Evolutionary conservation across 2,888 invertebrate species (phyloP).

Genomic region (Hermaeophaga mercurialis): DNA sequence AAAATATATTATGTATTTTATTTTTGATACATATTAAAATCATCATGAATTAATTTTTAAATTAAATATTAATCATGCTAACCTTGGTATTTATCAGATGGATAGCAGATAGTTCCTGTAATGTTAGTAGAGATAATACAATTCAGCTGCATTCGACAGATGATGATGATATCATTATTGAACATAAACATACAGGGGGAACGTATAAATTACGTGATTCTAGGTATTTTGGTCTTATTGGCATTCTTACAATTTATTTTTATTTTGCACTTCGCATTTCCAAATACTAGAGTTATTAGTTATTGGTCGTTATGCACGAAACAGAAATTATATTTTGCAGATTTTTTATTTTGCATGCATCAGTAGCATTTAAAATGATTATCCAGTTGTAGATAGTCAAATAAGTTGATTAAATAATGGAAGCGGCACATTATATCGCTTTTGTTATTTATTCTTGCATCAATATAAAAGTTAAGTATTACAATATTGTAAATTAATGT

Average conservation of each 20-base stretch:
- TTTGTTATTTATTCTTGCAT: too few relatives aligned
- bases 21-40: too few relatives aligned
- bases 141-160: slow-evolving; percentile 58
- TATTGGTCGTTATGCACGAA: slow-evolving; percentile 9
- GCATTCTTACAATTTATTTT: background rate
- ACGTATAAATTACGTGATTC: slow-evolving; percentile 76
- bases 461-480: too few relatives aligned
- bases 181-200: slow-evolving; percentile 60
- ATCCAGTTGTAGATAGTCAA: too few relatives aligned
- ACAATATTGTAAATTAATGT: too few relatives aligned
- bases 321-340: background rate
- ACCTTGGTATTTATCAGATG: slow-evolving; percentile 47
- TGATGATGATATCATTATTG: slow-evolving; percentile 61
- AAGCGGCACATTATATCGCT: too few relatives aligned
- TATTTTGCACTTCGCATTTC: slow-evolving; percentile 6
- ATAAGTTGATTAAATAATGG: too few relatives aligned
- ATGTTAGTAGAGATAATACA: slow-evolving; percentile 51
- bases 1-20: too few relatives aligned
- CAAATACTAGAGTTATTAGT: slow-evolving; percentile 2
- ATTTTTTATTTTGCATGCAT: slow-evolving; percentile 7
- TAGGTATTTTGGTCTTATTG: slow-evolving; percentile 59
- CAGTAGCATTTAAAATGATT: background rate
- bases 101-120: slow-evolving; percentile 56
- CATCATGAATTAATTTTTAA: too few relatives aligned
- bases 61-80: slow-evolving; percentile 9